phyloP scores from a whole-genome alignment of 2,888 invertebrate species.

The Euproctis similis region DNA sequence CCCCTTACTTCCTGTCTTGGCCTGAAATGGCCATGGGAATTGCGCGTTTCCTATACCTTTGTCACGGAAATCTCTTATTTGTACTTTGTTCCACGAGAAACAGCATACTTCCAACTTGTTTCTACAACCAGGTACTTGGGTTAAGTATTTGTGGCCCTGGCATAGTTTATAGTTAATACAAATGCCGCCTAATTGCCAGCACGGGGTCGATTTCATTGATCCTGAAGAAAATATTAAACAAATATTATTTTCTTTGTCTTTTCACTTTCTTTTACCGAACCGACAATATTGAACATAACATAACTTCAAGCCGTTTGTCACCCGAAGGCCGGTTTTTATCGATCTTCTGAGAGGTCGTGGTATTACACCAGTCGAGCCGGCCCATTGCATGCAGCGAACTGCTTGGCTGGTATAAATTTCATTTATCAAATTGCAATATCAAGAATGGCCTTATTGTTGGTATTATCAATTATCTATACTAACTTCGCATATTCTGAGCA shows the following conservation, averaged over 20 bases:
- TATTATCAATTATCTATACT: too few species aligned
- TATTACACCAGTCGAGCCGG: too few species aligned
- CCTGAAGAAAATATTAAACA: slow-evolving; percentile 30
- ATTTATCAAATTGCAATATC: too few species aligned
- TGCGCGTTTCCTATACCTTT: slow-evolving; percentile 33
- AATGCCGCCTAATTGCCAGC: slow-evolving; percentile 55
- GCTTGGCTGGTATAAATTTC: too few species aligned
- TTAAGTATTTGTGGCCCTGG: slow-evolving; percentile 32
- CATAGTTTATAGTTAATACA: slow-evolving; percentile 51
- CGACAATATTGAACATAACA: too few species aligned
- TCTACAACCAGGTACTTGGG: slow-evolving; percentile 53
- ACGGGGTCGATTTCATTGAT: slow-evolving; percentile 48
- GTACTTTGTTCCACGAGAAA: slow-evolving; percentile 50
- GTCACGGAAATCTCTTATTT: slow-evolving; percentile 37
- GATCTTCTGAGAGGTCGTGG: too few species aligned
- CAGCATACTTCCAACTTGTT: slow-evolving; percentile 53
- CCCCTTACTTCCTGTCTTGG: slow-evolving; percentile 48
- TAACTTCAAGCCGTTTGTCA: too few species aligned
- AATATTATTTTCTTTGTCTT: slow-evolving; percentile 3
- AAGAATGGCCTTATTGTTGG: too few species aligned
- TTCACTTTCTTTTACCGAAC: too few species aligned
- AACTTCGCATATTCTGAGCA: slow-evolving; percentile 22
- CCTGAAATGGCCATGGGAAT: slow-evolving; percentile 39
- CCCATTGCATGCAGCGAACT: too few species aligned
- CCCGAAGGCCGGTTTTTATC: too few species aligned